These are phyloP conservation scores for Lithophane ornitopus DNA, from an alignment of 2,888 invertebrate genomes.

Conservation along the genomic window DNA sequence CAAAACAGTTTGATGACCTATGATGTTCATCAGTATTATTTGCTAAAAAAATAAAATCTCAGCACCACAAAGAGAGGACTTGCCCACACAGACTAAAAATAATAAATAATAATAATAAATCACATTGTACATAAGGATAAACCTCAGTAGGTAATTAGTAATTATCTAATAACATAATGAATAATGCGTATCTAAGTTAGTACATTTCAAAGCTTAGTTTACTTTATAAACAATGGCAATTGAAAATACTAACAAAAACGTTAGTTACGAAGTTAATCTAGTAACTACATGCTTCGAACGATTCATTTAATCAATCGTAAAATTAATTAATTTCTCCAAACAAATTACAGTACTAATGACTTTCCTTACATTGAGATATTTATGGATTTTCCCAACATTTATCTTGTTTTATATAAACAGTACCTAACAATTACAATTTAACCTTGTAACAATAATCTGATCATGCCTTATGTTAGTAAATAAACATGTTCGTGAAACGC, in stretches of 20 bases:
- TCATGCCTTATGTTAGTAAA: not conserved
- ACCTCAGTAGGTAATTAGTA: not conserved
- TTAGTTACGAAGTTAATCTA: too few species aligned
- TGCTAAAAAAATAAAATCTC: too few species aligned
- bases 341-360: not conserved
- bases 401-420: constrained; percentile 12
- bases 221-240: not conserved
- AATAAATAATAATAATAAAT: too few species aligned
- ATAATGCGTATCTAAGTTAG: not conserved
- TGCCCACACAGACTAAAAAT: too few species aligned
- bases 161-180: not conserved
- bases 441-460: constrained; percentile 39
- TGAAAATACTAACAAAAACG: not conserved
- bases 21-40: not conserved
- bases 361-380: not conserved
- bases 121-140: not conserved
- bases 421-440: constrained; percentile 5
- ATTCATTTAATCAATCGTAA: constrained; percentile 3
- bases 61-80: too few species aligned
- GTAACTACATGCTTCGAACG: not conserved
- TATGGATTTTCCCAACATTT: constrained; percentile 23
- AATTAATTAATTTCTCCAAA: constrained; percentile 14
- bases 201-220: not conserved
- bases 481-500: constrained; percentile 10
- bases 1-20: too few species aligned